Evolutionary conservation across 2,113 vertebrate genomes (phyloP), one percentile per base, ranked within the genome.

Genomic region (Malurus melanocephalus): DNA sequence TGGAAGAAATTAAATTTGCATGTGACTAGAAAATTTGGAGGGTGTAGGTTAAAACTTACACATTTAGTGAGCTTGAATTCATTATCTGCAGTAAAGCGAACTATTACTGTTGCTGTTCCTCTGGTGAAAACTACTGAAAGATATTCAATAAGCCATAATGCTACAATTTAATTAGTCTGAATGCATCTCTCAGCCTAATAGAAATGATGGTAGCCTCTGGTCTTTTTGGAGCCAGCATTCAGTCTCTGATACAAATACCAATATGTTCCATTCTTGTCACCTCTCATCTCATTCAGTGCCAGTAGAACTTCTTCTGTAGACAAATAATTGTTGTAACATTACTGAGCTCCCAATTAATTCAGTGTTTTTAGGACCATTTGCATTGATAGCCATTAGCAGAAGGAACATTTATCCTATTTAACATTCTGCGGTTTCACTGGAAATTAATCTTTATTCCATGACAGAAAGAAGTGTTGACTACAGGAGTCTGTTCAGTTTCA

Each of bases 221-320:
- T 61, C 17, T 78, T 75, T 65, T 24, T 16, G 12, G 17, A 71
- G 24, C 40, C 43, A 91, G 38, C 56, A 23, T 11, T 62, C 51
- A 49, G 12, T 45, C 28, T 35, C 2, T 26, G 26, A 33, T 72
- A 17, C 60, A 83, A 51, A 61, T 35, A 49, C 3, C 1, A 3
- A 4, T 38, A 45, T 0, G 0, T 86, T 69, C 30, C 6, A 1
- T 65, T 9, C 30, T 38, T 86, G 27, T 65, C 24, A 52, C 46
- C 13, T 8, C 16, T 60, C 17, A 16, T 57, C 24, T n/a, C 2
- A 0, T 53, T 22, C 46, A 53, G 17, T 45, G 30, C 21, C 13
- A 46, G 17, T 33, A 85, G 45, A 86, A 42, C 15, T 79, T 80
- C 38, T 51, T 11, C 45, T 73, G 23, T 56, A 66, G 33, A n/a